These are phyloP conservation scores for Parnassius smintheus DNA, from an alignment of 2,888 invertebrate species.

Conservation along the genomic window DNA sequence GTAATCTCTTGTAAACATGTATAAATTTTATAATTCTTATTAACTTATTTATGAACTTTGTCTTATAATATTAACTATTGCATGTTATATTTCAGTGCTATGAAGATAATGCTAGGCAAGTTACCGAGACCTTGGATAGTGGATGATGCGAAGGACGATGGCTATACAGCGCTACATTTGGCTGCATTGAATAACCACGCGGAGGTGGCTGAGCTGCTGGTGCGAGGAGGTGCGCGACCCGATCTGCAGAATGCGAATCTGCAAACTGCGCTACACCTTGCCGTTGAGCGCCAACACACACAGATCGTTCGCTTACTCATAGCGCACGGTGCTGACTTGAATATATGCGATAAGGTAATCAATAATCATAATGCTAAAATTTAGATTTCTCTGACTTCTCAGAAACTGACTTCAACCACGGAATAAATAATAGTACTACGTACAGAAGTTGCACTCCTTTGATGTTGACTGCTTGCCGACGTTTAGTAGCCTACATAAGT, in stretches of 20 bases:
- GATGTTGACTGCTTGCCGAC: too few species aligned
- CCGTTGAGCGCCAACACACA: constrained; percentile 98
- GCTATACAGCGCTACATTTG: constrained; percentile 97
- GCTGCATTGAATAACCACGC: constrained; percentile 98
- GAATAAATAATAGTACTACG: too few species aligned
- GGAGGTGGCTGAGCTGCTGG: constrained; percentile 95
- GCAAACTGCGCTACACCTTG: constrained; percentile 95
- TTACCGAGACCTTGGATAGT: constrained; percentile 98
- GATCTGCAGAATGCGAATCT: constrained; percentile 98
- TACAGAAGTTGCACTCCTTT: too few species aligned
- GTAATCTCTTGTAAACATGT: too few species aligned
- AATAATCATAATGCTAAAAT: constrained; percentile 65
- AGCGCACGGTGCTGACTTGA: constrained; percentile 95
- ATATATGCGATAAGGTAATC: constrained; percentile 95
- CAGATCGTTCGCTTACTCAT: constrained; percentile 97
- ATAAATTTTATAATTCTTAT: not conserved
- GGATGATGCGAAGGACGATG: constrained; percentile 99
- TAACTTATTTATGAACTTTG: not conserved
- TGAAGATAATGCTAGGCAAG: constrained; percentile 96
- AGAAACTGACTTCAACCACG: too few species aligned
- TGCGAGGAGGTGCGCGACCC: constrained; percentile 95
- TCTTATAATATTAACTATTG: not conserved
- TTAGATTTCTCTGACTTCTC: too few species aligned
- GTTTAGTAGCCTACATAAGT: too few species aligned
- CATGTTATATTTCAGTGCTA: constrained; percentile 86